Evolutionary conservation across 2,888 invertebrate species (phyloP).

Genomic region (Steinernema scapterisci): DNA sequence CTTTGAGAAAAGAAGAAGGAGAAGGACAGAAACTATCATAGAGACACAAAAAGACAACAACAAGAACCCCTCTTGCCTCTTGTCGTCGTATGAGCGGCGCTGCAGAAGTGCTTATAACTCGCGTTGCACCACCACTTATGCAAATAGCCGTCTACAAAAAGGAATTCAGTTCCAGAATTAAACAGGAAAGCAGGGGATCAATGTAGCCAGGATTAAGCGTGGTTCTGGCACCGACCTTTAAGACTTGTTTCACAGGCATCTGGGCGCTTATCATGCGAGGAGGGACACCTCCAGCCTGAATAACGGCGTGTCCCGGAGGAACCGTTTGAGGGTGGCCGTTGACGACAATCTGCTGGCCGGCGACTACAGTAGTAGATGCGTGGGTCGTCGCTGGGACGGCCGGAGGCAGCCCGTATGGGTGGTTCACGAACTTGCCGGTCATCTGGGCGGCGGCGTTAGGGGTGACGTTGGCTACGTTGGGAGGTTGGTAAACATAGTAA

Average conservation of each 20-base stretch:
- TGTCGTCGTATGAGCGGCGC: too few relatives aligned
- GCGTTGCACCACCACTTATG: too few relatives aligned
- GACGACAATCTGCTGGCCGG: conserved; percentile 34
- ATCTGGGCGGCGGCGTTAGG: background rate
- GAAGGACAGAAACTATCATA: too few relatives aligned
- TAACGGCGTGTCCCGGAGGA: background rate
- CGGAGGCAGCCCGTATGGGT: conserved; percentile 14
- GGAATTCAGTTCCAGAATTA: too few relatives aligned
- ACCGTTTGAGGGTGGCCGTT: conserved; percentile 13
- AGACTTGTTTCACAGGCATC: conserved; percentile 21
- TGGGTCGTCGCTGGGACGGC: background rate
- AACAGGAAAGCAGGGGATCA: too few relatives aligned
- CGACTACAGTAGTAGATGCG: background rate
- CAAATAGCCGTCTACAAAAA: too few relatives aligned
- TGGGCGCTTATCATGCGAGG: conserved; percentile 19
- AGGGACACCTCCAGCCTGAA: conserved; percentile 24
- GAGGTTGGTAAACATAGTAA: conserved; percentile 19
- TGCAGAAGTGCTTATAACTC: too few relatives aligned
- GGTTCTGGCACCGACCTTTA: background rate
- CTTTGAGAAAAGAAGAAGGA: too few relatives aligned
- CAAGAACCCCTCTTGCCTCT: too few relatives aligned
- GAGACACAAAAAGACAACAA: too few relatives aligned
- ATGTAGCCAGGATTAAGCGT: background rate
- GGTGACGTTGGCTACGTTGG: background rate
- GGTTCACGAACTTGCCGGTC: conserved; percentile 14